Percentiles rank a stretch among this genome's conserved stretches.
Conservation (phyloP, 2,888 invertebrate genomes). For the Acanthopleura granulata region DNA sequence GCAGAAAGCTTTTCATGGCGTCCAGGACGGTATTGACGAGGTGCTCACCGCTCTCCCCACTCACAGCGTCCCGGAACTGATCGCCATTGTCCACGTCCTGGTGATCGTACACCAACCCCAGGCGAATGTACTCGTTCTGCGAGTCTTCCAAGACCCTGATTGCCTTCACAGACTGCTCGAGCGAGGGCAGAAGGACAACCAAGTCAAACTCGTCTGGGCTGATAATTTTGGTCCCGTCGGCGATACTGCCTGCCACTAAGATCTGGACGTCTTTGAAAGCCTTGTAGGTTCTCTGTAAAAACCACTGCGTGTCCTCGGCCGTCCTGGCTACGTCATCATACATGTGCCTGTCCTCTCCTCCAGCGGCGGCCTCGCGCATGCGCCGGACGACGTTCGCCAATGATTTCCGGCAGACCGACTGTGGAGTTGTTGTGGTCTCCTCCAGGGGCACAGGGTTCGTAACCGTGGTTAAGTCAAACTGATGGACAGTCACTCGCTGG, state of each 20-base stretch:
- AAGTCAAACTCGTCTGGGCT: not conserved
- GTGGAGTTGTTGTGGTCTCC: not conserved
- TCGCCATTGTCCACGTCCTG: not conserved
- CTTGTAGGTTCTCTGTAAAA: slow-evolving; percentile 1
- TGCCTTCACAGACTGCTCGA: not conserved
- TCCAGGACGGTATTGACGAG: not conserved
- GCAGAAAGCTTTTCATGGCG: not conserved
- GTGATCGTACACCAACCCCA: not conserved
- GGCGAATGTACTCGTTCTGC: not conserved
- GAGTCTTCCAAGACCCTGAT: not conserved
- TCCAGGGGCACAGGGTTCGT: not conserved
- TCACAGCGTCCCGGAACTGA: not conserved
- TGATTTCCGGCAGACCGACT: not conserved
- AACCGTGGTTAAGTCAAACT: not conserved
- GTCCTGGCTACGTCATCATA: not conserved
- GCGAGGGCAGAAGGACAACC: not conserved
- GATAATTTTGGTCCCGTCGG: not conserved
- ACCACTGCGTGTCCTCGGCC: not conserved
- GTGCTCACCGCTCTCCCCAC: not conserved
- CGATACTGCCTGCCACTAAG: not conserved
- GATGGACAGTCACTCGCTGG: not conserved
- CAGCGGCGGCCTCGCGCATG: not conserved
- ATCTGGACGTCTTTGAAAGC: slow-evolving; percentile 5
- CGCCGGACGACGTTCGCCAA: not conserved
- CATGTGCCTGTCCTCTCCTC: not conserved